A percentile compares a stretch with the other conserved stretches of the same genome.
Conservation (phyloP, 2,797 vertebrate genomes). For the Lacerta agilis region DNA sequence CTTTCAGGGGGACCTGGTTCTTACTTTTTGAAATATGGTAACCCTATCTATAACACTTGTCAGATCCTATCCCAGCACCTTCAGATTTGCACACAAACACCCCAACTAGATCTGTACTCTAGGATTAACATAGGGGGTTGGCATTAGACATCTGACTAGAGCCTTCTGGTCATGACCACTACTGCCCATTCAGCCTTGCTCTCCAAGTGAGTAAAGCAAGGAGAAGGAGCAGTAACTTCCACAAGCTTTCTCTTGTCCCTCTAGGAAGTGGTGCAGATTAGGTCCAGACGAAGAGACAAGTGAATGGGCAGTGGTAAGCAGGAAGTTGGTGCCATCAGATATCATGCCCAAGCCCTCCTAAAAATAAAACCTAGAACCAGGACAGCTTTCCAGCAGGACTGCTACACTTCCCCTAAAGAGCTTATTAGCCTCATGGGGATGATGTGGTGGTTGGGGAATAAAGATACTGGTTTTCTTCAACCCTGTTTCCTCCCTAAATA, state of each 20-base stretch:
- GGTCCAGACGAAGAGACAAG: not conserved
- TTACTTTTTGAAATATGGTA: too few relatives aligned
- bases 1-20: too few relatives aligned
- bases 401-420: not conserved
- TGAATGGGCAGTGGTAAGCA: not conserved
- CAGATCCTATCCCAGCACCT: not conserved
- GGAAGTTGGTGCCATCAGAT: not conserved
- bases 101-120: not conserved
- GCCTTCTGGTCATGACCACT: not conserved
- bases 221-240: too few relatives aligned
- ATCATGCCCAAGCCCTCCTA: not conserved
- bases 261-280: not conserved
- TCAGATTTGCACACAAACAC: not conserved
- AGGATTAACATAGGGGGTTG: not conserved
- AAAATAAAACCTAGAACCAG: not conserved
- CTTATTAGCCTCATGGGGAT: not conserved
- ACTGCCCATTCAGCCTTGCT: not conserved
- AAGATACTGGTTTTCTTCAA: not conserved
- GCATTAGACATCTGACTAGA: not conserved
- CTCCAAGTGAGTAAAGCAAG: not conserved
- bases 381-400: too few relatives aligned
- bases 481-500: not conserved
- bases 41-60: not conserved
- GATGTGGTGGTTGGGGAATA: not conserved
- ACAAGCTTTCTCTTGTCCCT: too few relatives aligned